Conservation (phyloP, 92 coral and sea anemone species). For the Epizoanthus scotinus region DNA sequence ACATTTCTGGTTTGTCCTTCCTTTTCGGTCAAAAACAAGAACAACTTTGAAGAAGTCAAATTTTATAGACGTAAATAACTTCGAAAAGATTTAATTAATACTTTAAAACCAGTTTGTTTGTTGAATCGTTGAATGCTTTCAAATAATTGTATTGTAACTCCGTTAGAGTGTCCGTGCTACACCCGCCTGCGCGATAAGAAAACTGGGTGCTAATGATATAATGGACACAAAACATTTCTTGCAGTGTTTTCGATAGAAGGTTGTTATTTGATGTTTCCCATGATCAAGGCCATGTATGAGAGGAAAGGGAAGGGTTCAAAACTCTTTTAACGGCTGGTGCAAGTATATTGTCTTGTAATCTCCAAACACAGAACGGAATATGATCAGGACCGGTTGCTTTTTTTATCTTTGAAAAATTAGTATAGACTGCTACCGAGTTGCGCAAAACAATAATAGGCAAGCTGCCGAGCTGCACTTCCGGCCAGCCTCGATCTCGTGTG, state of each 20-base stretch:
- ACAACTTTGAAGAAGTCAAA: no score
- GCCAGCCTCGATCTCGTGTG: no score
- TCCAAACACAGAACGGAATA: slow-evolving; percentile 13
- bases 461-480: no score
- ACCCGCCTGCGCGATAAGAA: slow-evolving; percentile 7
- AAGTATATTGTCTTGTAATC: neutral
- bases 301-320: slow-evolving; percentile 6
- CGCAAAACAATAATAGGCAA: no score
- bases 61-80: no score
- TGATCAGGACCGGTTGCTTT: slow-evolving; percentile 18
- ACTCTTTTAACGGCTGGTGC: slow-evolving; percentile 1
- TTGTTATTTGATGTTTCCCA: slow-evolving; percentile 5
- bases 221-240: neutral
- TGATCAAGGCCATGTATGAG: neutral
- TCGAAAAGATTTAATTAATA: no score
- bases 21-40: no score
- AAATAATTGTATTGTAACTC: neutral
- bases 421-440: no score
- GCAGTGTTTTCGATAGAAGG: slow-evolving; percentile 8
- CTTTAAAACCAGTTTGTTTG: no score
- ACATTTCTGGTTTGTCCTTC: no score
- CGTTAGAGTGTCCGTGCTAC: neutral
- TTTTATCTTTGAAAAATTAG: no score
- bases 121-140: neutral
- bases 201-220: slow-evolving; percentile 2